These are phyloP conservation scores for Schizopygopsis malacanthus DNA, from an alignment of 2,797 vertebrate species.

Conservation along the genomic window DNA sequence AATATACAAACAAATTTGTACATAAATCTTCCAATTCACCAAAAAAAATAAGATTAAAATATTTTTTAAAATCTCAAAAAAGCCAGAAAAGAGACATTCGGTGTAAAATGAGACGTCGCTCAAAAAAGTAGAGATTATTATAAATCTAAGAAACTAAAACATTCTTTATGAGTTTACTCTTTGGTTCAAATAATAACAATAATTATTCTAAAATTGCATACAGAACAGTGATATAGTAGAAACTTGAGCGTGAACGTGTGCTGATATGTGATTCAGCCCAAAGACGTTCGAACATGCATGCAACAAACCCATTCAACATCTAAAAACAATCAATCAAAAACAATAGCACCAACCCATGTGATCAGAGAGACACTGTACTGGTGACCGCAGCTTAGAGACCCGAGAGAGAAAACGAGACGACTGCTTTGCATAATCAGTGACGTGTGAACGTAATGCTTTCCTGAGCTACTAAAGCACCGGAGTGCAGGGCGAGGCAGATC, in stretches of 20 bases:
- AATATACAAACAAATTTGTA: constrained; percentile 79
- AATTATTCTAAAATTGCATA: constrained; percentile 62
- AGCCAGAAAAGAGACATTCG: constrained; percentile 56
- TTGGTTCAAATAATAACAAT: constrained; percentile 66
- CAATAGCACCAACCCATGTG: constrained; percentile 72
- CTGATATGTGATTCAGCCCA: constrained; percentile 9
- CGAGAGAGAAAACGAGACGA: constrained; percentile 22
- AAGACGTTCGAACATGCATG: constrained; percentile 55
- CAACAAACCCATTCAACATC: constrained; percentile 59
- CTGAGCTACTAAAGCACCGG: constrained; percentile 80
- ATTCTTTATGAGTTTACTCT: constrained; percentile 60
- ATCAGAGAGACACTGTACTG: constrained; percentile 52
- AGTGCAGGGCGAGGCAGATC: constrained; percentile 65
- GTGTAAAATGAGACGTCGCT: constrained; percentile 25
- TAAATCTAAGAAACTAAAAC: constrained; percentile 68
- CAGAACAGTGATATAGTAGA: constrained; percentile 53
- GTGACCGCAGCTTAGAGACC: constrained; percentile 10
- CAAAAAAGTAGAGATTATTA: constrained; percentile 56
- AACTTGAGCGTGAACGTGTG: constrained; percentile 51
- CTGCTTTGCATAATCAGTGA: constrained; percentile 57
- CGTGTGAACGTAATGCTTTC: constrained; percentile 61
- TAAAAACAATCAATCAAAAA: constrained; percentile 49
- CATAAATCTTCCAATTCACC: constrained; percentile 77
- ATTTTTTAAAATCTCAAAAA: constrained; percentile 62
- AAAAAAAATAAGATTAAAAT: constrained; percentile 69